A percentile compares a stretch with the other conserved stretches of the same genome.
Conservation (phyloP, 2,113 vertebrate genomes). For the Notothenia rossii region DNA sequence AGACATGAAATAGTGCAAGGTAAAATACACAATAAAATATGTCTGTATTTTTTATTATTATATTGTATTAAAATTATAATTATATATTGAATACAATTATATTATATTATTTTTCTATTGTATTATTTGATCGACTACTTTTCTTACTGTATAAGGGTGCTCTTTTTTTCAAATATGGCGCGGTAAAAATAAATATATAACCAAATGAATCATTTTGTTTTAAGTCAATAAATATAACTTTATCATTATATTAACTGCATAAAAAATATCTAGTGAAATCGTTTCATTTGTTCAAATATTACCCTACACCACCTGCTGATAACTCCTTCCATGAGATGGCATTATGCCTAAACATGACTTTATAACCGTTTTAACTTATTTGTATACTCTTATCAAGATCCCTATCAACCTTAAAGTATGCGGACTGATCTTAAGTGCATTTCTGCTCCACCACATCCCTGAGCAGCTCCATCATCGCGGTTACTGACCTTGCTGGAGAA, state of each 20-base stretch:
- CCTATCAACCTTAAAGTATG: not conserved
- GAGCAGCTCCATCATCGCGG: not conserved
- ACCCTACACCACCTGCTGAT: slow-evolving; percentile 40
- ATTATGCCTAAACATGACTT: not conserved
- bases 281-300: not conserved
- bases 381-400: not conserved
- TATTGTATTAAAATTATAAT: no score
- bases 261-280: not conserved
- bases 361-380: not conserved
- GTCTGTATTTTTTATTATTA: no score
- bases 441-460: not conserved
- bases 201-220: not conserved
- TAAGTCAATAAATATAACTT: not conserved
- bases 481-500: slow-evolving; percentile 88
- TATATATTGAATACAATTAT: no score
- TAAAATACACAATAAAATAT: no score
- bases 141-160: not conserved
- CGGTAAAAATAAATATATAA: not conserved
- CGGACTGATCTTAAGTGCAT: not conserved
- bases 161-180: not conserved
- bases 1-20: no score
- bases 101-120: not conserved
- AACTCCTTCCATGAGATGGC: not conserved
- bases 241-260: not conserved
- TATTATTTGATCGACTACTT: not conserved